Conservation (phyloP, 1,140 invertebrate species). For the Pissodes strobi region DNA sequence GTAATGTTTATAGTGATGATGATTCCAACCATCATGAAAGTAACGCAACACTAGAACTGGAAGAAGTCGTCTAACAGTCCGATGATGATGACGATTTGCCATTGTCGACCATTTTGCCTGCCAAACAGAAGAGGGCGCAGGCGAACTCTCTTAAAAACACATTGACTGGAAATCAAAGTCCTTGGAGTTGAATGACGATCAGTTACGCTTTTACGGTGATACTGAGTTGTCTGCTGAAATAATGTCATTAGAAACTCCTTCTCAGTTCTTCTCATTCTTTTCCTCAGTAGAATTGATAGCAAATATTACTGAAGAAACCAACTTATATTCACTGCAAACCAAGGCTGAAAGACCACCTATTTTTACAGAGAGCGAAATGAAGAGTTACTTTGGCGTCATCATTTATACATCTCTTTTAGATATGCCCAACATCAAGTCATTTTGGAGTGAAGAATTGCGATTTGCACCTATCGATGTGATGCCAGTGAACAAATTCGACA, state of each 20-base stretch:
- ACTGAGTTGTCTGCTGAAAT: slow-evolving; percentile 1
- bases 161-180: too few relatives aligned
- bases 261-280: slow-evolving; percentile 40
- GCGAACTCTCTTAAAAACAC: too few relatives aligned
- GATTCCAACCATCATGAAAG: too few relatives aligned
- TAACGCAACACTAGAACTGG: too few relatives aligned
- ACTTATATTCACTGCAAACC: slow-evolving; percentile 43
- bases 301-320: slow-evolving; percentile 33
- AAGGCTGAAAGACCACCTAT: slow-evolving; percentile 35
- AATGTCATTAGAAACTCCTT: slow-evolving; percentile 37
- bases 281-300: slow-evolving; percentile 25
- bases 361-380: slow-evolving; percentile 20
- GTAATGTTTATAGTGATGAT: too few relatives aligned
- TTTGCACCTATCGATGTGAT: too few relatives aligned
- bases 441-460: slow-evolving; percentile 46
- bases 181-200: slow-evolving; percentile 36
- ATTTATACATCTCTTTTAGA: slow-evolving; percentile 51
- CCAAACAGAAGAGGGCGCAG: too few relatives aligned
- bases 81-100: too few relatives aligned
- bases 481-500: too few relatives aligned
- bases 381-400: slow-evolving; percentile 47
- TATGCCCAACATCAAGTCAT: slow-evolving; percentile 49
- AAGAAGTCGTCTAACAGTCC: too few relatives aligned
- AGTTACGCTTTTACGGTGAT: slow-evolving; percentile 25
- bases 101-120: too few relatives aligned